A percentile compares a stretch with the other conserved stretches of the same genome.
Conservation (phyloP, 1,140 invertebrate genomes). For the Thaumetopoea pityocampa region DNA sequence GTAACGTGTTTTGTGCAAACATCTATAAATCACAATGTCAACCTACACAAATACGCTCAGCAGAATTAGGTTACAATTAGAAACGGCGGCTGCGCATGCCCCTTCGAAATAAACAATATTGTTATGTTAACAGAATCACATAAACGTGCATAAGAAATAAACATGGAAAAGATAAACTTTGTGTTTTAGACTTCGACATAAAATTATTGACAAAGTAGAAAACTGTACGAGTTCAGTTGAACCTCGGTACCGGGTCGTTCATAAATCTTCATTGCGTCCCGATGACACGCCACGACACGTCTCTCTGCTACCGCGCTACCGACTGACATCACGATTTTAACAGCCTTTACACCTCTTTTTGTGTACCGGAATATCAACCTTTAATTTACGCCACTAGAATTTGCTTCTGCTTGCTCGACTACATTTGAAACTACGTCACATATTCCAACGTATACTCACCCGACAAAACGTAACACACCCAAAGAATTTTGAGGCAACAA, state of each 20-base stretch:
- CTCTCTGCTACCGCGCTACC: constrained; percentile 63
- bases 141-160: constrained; percentile 18
- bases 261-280: constrained; percentile 74
- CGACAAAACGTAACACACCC: constrained; percentile 29
- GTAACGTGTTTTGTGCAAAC: constrained; percentile 1
- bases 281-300: constrained; percentile 71
- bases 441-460: constrained; percentile 38
- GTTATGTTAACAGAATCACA: constrained; percentile 13
- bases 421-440: constrained; percentile 36
- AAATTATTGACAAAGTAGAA: constrained; percentile 35
- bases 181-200: constrained; percentile 12
- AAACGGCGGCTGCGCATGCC: constrained; percentile 3
- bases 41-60: constrained; percentile 1
- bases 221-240: constrained; percentile 43
- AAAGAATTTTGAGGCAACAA: constrained; percentile 34
- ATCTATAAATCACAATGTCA: constrained; percentile 5
- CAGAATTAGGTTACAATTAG: constrained; percentile 6
- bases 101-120: constrained; percentile 4
- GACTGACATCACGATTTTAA: constrained; percentile 26
- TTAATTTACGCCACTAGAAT: constrained; percentile 17
- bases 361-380: constrained; percentile 22
- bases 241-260: constrained; percentile 43
- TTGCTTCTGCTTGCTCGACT: constrained; percentile 6
- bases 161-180: constrained; percentile 12
- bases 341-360: constrained; percentile 20